Conservation (phyloP, 2,888 invertebrate genomes). For the Machimus atricapillus region DNA sequence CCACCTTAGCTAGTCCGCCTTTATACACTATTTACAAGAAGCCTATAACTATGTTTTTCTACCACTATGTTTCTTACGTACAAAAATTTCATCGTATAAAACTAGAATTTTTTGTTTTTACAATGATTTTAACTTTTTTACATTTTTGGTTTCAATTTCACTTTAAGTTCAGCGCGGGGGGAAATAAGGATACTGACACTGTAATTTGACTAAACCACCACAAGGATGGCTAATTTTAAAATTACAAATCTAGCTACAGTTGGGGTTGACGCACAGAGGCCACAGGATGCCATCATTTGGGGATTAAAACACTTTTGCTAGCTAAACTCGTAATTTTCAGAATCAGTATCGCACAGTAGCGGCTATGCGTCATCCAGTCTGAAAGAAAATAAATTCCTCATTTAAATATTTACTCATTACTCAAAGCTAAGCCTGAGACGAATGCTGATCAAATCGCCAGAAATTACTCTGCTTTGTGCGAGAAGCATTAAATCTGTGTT, state of each 20-base stretch:
- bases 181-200: conserved; percentile 44
- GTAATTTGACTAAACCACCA: conserved; percentile 28
- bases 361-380: conserved; percentile 62
- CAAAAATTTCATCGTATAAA: neutral
- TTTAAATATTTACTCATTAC: neutral
- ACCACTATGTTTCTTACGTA: neutral
- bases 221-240: conserved; percentile 41
- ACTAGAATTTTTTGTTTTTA: neutral
- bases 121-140: neutral
- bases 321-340: conserved; percentile 57
- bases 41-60: neutral
- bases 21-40: neutral
- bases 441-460: neutral
- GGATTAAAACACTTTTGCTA: conserved; percentile 42
- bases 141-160: conserved; percentile 1
- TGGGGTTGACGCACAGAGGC: neutral
- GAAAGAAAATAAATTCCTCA: conserved; percentile 48
- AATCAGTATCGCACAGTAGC: conserved; percentile 60
- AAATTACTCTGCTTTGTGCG: neutral
- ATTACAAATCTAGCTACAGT: conserved; percentile 42
- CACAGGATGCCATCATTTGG: neutral
- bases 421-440: neutral
- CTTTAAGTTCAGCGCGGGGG: neutral
- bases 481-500: neutral
- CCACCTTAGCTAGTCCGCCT: neutral